These are phyloP conservation scores for Nanger granti DNA, from an alignment of 2,113 vertebrate species.

Conservation along the genomic window DNA sequence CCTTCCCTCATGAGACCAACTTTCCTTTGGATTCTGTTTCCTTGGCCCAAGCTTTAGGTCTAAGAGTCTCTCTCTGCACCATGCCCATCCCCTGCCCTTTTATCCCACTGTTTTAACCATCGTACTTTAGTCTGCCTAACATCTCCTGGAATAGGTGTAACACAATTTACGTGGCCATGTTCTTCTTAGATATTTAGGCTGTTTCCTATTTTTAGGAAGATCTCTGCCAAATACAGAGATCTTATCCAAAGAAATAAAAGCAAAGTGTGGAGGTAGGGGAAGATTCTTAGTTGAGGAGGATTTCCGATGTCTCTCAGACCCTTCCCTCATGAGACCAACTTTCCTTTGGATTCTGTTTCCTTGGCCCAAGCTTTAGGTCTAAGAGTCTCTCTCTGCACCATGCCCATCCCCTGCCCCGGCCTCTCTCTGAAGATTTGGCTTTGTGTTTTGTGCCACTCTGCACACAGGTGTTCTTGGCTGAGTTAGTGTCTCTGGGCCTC, in stretches of 20 bases:
- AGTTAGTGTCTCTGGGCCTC: background rate
- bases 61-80: background rate
- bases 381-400: background rate
- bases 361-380: background rate
- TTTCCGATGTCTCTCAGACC: background rate
- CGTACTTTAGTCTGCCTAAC: background rate
- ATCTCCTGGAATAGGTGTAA: background rate
- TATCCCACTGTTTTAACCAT: background rate
- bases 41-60: background rate
- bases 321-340: background rate
- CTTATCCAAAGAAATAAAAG: background rate
- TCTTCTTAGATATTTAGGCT: background rate
- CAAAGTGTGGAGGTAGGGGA: background rate
- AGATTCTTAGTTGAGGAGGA: background rate
- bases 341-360: background rate
- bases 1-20: background rate
- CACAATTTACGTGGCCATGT: background rate
- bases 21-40: background rate
- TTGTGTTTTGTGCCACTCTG: background rate
- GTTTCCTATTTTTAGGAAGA: background rate
- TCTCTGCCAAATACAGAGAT: background rate
- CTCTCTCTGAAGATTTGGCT: background rate
- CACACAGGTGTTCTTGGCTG: background rate
- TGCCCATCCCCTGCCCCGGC: background rate
- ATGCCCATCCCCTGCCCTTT: rapidly evolving